Base-by-base conservation (phyloP, 2,888 invertebrate genomes). In the Tetanocera ferruginea region DNA sequence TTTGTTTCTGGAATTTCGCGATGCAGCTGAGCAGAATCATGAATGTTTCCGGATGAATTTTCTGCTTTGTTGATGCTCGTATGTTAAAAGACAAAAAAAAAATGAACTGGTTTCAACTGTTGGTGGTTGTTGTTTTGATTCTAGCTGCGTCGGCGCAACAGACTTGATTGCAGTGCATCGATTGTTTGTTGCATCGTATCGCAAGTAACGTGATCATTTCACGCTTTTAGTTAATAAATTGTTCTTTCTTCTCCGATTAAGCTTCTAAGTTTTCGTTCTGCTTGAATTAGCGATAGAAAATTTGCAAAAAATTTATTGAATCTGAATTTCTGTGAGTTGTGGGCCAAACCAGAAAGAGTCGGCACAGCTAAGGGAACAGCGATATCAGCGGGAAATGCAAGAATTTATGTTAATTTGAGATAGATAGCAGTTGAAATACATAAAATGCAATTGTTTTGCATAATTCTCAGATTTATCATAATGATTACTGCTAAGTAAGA, bases 171-270 rank as follows among this genome's bases (percentile, higher is more conserved):
- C 69, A 25, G 43, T 37, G 51, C 60, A 49, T 43, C 43, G 43
- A 43, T 43, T 43, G 72, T 43, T 19, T 37, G 57, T 60, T 37
- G 51, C 52, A 74, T 74, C 34, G 74, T 66, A 51, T 73, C 72
- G 60, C 67, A 37, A 67, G 76, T 76, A 76, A 76, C 69, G 76
- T 69, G 76, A 76, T 76, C 76, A 76, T 76, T 76, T 76, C 69
- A 76, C 67, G 69, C 69, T 67, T 69, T 67, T 69, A 74, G 74
- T 51, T 74, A 74, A 74, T 74, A 74, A 74, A 74, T 64, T 64
- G 64, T 64, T 74, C n/a, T 51, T 64, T 25, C 64, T 25, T 74
- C 49, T 62, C 49, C 25, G 49, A 14, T 25, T 51, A 23, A 28
- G 64, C 51, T 64, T 19, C 37, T 66, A 66, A 43, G n/a, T 64